Base-by-base conservation (phyloP, 92 coral and sea anemone genomes). In the Parazoanthus darwini region DNA sequence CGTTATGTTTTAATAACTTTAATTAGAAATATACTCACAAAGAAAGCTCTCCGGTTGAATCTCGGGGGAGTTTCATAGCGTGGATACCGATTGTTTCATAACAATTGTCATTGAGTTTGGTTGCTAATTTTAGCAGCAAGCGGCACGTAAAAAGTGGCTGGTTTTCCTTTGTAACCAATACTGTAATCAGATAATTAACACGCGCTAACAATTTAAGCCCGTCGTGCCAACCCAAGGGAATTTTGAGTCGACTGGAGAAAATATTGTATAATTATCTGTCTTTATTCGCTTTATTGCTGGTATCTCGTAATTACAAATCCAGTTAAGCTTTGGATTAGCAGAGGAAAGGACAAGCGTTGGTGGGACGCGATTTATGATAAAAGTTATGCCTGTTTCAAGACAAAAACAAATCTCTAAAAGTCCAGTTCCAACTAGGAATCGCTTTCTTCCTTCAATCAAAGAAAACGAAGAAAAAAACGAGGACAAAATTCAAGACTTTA, bases 361-460 rank as follows among this genome's bases (percentile, higher is more conserved):
- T 63, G 26, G 70, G 15, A 18, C 26, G 25, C 5, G 70, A 7
- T 3, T 63, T 5, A 0, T 23, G 14, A 54, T 15, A 20, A 58
- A 15, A 58, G 66, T 63, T 20, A 63, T 63, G 70, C 70, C 70
- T 63, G 70, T 63, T 15, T 58, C 23, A 63, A 18, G 70, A 63
- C 25, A n/a, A 23, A 63, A 18, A 63, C 8, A 25, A 23, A 63
- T 26, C 1, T 63, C 70, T 9, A 50, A 51, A 15, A 29, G 65
- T 29, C 58, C 20, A 79, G 50, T n/a, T 54, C 39, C 82, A 44
- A 79, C 25, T 13, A 79, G 22, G 6, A 79, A 79, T 44, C 82
- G 82, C 36, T 79, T 79, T 25, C 82, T 79, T 11, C 82, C 82
- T 79, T 48, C 82, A 22, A 79, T 79, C 33, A 44, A 48, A 10